Base-by-base conservation (phyloP, 2,888 invertebrate species). In the Hyposoter didymator region DNA sequence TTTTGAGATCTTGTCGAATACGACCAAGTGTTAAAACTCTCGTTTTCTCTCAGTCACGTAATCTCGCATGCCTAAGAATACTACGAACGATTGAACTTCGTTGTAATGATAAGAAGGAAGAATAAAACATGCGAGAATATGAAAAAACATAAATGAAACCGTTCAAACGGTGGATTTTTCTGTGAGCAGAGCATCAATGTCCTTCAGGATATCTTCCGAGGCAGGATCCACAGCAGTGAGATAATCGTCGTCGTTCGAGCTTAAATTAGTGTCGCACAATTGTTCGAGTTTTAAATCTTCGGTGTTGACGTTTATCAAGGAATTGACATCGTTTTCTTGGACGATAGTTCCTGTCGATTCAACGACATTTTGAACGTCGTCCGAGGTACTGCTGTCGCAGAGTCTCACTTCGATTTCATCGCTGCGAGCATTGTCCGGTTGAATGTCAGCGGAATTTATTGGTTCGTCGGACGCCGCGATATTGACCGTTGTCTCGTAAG, bases 341-440 rank as follows among this genome's bases (percentile, higher is more conserved):
- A 19, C 19, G n/a, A 43, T 52, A n/a, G 67, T 19, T 19, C 19
- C 55, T 10, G 49, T 45, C 14, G 84, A 78, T 35, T 82, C 78
- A 19, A 55, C 52, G n/a, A 62, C 19, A 1, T 72, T 70, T 32
- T 82, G 85, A 62, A 75, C 19, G 28, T 87, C 88, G 45, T 91
- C 92, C 10, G 90, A 89, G 2, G 92, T 93, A 49, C 92, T 93
- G 67, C 93, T 93, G 82, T 93, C 93, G 87, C 93, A 93, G 5
- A 92, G 28, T 74, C 92, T 89, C 2, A 92, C 87, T 78, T 92
- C 91, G 28, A 92, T 90, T 43, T 88, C 88, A 28, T 84, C 85
- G 12, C 82, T 86, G 6, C 87, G 84, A 19, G 59, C 14, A 43
- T 49, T 47, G 2, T 81, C 80, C 39, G 7, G 12, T 19, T 76